Conservation (phyloP, 2,113 vertebrate genomes). For the Danionella cerebrum region DNA sequence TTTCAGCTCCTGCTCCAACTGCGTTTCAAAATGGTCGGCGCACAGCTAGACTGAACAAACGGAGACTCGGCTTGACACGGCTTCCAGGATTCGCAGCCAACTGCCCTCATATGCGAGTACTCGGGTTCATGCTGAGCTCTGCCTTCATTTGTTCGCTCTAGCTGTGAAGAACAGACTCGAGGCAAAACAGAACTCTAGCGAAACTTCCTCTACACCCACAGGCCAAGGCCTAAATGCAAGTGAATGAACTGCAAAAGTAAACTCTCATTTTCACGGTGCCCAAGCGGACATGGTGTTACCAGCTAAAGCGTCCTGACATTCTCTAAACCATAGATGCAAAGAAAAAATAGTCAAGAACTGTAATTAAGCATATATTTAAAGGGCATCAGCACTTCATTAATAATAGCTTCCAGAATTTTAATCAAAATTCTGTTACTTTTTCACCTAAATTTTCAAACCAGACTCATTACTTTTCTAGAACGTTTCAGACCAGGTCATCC, state of each 20-base stretch:
- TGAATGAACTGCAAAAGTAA: not conserved
- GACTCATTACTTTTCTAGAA: too few relatives aligned
- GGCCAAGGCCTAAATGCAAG: not conserved
- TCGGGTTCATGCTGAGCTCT: not conserved
- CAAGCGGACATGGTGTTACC: not conserved
- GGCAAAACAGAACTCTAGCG: not conserved
- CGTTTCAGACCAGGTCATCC: too few relatives aligned
- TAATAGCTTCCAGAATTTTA: too few relatives aligned
- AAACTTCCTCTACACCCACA: conserved; percentile 6
- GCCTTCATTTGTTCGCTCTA: conserved; percentile 14
- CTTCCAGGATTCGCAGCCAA: conserved; percentile 10
- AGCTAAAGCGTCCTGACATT: too few relatives aligned
- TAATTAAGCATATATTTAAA: too few relatives aligned
- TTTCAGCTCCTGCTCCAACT: not conserved
- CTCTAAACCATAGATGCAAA: too few relatives aligned
- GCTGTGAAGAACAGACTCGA: conserved; percentile 17
- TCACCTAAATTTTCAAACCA: too few relatives aligned
- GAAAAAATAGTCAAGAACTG: too few relatives aligned
- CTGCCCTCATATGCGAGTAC: conserved; percentile 8
- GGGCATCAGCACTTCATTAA: too few relatives aligned
- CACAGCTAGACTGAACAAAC: conserved; percentile 26
- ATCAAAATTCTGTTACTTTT: too few relatives aligned
- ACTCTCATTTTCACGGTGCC: conserved; percentile 5
- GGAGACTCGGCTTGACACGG: not conserved
- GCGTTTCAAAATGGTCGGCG: not conserved